A percentile compares a stretch with the other conserved stretches of the same genome.
Evolutionary conservation across 2,113 vertebrate species (phyloP).

Genomic region (Cyphomyrus discorhynchus): DNA sequence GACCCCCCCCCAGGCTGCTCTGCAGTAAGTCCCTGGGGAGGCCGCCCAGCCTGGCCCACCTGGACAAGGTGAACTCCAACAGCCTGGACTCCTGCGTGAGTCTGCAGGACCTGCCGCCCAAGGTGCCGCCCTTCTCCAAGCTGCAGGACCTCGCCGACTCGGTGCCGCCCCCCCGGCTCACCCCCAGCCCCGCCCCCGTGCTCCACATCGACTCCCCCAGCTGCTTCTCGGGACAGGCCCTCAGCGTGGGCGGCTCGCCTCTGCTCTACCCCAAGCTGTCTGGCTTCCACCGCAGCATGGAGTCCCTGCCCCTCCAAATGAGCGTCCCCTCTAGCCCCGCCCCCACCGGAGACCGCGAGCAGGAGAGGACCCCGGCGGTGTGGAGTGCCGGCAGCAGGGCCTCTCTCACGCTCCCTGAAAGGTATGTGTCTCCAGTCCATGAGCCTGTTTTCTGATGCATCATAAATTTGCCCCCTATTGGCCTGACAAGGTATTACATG

Average conservation of each 20-base stretch:
- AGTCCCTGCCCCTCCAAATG: slow-evolving; percentile 90
- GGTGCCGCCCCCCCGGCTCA: slow-evolving; percentile 62
- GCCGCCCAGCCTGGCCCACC: slow-evolving; percentile 78
- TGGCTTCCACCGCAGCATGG: slow-evolving; percentile 87
- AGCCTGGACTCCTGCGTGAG: slow-evolving; percentile 81
- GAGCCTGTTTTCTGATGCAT: neutral
- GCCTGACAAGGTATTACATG: neutral
- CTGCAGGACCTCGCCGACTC: slow-evolving; percentile 71
- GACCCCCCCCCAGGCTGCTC: slow-evolving; percentile 58
- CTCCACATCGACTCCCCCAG: slow-evolving; percentile 89
- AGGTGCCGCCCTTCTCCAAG: slow-evolving; percentile 69
- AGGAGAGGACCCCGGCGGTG: slow-evolving; percentile 43
- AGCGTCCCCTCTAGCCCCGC: slow-evolving; percentile 70
- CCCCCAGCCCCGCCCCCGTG: slow-evolving; percentile 87
- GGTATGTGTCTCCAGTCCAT: slow-evolving; percentile 27
- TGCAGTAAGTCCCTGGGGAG: slow-evolving; percentile 78
- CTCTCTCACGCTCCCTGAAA: slow-evolving; percentile 52
- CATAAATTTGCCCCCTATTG: neutral
- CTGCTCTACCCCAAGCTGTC: slow-evolving; percentile 88
- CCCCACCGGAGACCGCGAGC: slow-evolving; percentile 33
- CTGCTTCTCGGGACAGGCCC: slow-evolving; percentile 78
- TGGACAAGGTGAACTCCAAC: slow-evolving; percentile 94
- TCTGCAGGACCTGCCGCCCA: slow-evolving; percentile 66
- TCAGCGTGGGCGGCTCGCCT: slow-evolving; percentile 74
- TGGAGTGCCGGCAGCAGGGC: slow-evolving; percentile 62